phyloP scores from a whole-genome alignment of 1,140 invertebrate species.

The Anagrus nilaparvatae region DNA sequence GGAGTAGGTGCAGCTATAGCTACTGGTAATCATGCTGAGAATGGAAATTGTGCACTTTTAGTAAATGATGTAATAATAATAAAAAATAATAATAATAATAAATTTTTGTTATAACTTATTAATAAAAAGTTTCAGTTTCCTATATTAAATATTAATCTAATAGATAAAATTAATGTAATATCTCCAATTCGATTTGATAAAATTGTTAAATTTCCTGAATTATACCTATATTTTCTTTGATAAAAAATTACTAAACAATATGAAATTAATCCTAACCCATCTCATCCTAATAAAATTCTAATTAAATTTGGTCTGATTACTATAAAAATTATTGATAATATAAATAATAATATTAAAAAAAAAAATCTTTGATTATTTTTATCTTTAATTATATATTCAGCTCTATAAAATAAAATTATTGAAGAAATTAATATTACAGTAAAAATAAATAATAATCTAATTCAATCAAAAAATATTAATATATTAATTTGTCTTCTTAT shows the following conservation, averaged over 20 bases:
- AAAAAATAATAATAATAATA: constrained; percentile 37
- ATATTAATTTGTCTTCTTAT: constrained; percentile 40
- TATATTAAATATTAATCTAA: constrained; percentile 47
- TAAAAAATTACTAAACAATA: constrained; percentile 59
- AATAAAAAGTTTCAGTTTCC: constrained; percentile 43
- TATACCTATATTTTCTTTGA: constrained; percentile 48
- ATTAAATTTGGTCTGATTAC: constrained; percentile 57
- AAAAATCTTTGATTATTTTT: constrained; percentile 46
- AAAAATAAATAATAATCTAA: constrained; percentile 47
- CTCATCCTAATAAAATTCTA: constrained; percentile 57
- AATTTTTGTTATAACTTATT: constrained; percentile 36
- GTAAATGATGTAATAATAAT: constrained; percentile 50
- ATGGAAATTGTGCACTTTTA: constrained; percentile 65
- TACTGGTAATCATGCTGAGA: constrained; percentile 57
- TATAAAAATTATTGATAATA: constrained; percentile 56
- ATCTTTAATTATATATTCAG: constrained; percentile 46
- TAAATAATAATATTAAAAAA: constrained; percentile 51
- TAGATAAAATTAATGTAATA: constrained; percentile 45
- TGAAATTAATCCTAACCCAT: constrained; percentile 55
- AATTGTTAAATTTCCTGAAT: constrained; percentile 51
- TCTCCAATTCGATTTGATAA: constrained; percentile 53
- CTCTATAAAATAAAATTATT: constrained; percentile 50
- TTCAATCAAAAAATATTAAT: constrained; percentile 49
- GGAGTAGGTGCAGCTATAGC: constrained; percentile 61
- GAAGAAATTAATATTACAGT: constrained; percentile 52